phyloP scores from a whole-genome alignment of 37 sponge, comb jelly and placozoan genomes.

The Theonella swinhoei region DNA sequence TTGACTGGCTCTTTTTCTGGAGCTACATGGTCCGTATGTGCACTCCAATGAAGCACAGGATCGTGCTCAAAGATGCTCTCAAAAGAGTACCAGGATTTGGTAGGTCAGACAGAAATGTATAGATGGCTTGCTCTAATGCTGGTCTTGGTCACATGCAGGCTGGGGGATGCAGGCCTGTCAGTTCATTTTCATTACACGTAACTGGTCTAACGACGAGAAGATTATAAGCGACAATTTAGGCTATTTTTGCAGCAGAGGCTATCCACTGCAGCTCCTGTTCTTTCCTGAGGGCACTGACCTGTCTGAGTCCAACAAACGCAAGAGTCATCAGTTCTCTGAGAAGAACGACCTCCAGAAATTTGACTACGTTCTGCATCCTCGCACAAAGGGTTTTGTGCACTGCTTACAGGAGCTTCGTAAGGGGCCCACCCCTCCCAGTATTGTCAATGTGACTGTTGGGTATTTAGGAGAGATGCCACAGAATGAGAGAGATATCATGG shows the following conservation, averaged over 20 bases:
- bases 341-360: conserved; percentile 67
- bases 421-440: neutral
- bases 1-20: conserved; percentile 95
- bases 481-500: conserved; percentile 64
- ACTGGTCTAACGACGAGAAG: conserved; percentile 81
- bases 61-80: conserved; percentile 74
- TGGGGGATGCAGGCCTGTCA: conserved; percentile 80
- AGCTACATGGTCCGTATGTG: conserved; percentile 66
- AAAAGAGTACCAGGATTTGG: conserved; percentile 81
- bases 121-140: neutral
- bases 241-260: conserved; percentile 56
- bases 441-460: conserved; percentile 59
- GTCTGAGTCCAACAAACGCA: conserved; percentile 54
- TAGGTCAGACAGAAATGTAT: conserved; percentile 50
- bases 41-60: conserved; percentile 46
- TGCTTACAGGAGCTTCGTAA: conserved; percentile 63
- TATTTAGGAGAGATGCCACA: conserved; percentile 69
- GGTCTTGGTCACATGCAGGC: conserved; percentile 42
- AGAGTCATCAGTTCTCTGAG: conserved; percentile 65
- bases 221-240: conserved; percentile 29
- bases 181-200: conserved; percentile 81
- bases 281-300: conserved; percentile 97
- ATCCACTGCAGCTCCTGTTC: conserved; percentile 82
- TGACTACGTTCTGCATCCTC: conserved; percentile 85
- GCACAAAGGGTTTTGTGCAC: conserved; percentile 81